Conservation (phyloP, 1,140 invertebrate genomes). For the Drosophila bocki region DNA sequence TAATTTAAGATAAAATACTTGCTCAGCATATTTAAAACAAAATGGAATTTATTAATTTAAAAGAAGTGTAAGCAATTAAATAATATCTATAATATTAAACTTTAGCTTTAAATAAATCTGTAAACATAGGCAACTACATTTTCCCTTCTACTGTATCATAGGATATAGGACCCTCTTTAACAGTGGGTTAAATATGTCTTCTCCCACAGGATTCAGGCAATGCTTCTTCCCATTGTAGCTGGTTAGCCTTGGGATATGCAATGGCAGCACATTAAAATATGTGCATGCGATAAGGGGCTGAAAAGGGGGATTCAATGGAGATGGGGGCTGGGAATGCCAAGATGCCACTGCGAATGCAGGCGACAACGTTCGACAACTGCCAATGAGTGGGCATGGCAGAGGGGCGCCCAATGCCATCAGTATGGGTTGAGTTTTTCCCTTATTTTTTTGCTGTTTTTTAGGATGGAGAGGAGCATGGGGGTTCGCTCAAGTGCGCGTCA, state of each 20-base stretch:
- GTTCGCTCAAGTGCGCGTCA: conserved; percentile 65
- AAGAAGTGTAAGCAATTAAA: too few relatives aligned
- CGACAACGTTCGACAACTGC: conserved; percentile 73
- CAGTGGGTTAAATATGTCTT: conserved; percentile 22
- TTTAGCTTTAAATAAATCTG: neutral
- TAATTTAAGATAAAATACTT: too few relatives aligned
- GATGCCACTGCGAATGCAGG: conserved; percentile 57
- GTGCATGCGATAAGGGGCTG: conserved; percentile 42
- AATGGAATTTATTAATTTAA: too few relatives aligned
- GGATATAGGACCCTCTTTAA: neutral
- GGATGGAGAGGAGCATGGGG: neutral
- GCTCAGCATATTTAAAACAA: too few relatives aligned
- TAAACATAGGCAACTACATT: neutral
- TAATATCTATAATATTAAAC: too few relatives aligned
- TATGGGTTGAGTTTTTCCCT: conserved; percentile 4
- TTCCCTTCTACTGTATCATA: neutral
- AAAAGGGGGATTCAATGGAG: neutral
- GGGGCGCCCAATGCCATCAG: neutral
- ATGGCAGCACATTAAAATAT: conserved; percentile 78
- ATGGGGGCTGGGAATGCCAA: conserved; percentile 12
- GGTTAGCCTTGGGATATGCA: conserved; percentile 48
- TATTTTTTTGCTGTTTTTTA: neutral
- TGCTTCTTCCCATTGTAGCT: conserved; percentile 39
- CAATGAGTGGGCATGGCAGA: conserved; percentile 50
- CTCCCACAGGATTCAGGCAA: conserved; percentile 14